Evolutionary conservation across 2,113 vertebrate species (phyloP).

Genomic region (Anas platyrhynchos): DNA sequence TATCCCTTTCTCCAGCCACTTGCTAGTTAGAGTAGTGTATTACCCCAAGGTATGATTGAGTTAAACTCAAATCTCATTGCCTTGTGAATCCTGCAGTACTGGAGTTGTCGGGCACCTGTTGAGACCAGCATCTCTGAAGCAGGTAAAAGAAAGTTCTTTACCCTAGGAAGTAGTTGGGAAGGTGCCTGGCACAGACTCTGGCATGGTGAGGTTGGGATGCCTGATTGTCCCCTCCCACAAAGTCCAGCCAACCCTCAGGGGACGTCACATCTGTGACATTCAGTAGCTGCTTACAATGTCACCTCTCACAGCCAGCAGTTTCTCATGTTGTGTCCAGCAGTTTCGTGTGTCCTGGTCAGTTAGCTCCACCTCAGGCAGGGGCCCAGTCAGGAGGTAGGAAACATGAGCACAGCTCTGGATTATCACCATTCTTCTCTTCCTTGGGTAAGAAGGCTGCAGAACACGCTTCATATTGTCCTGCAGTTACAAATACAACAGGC

Average conservation of each 20-base stretch:
- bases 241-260: neutral
- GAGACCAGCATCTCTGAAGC: neutral
- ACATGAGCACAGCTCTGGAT: neutral
- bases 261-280: neutral
- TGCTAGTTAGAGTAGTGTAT: neutral
- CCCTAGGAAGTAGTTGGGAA: neutral
- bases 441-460: neutral
- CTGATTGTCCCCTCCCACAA: rapidly evolving
- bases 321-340: neutral
- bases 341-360: rapidly evolving
- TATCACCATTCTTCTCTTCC: neutral
- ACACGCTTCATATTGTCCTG: neutral
- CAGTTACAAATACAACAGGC: neutral
- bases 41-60: neutral
- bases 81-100: neutral
- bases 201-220: neutral
- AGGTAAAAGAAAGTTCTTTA: neutral
- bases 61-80: neutral
- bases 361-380: neutral
- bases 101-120: rapidly evolving
- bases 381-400: neutral
- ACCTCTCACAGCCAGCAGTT: neutral
- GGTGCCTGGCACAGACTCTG: neutral
- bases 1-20: neutral
- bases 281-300: neutral